Conservation (phyloP, 1,140 invertebrate species). For the Aphidius gifuensis region DNA sequence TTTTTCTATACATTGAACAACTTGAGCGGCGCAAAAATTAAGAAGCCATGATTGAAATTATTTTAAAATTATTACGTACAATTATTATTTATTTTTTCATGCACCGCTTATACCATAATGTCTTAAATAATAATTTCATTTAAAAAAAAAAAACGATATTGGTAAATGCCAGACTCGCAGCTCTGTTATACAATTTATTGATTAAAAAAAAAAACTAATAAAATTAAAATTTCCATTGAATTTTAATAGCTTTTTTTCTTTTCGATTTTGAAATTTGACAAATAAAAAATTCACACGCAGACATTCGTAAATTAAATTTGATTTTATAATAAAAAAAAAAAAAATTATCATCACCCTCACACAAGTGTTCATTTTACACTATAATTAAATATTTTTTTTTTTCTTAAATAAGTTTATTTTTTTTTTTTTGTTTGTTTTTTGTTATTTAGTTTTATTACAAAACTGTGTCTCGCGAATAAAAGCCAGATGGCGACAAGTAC, state of each 20-base stretch:
- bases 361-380: conserved; percentile 56
- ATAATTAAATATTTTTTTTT: conserved; percentile 26
- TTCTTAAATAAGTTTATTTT: conserved; percentile 55
- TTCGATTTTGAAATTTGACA: conserved; percentile 35
- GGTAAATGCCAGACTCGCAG: conserved; percentile 17
- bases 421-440: conserved; percentile 24
- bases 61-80: conserved; percentile 24
- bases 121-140: conserved; percentile 18
- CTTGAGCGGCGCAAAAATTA: conserved; percentile 28
- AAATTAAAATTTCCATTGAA: conserved; percentile 1
- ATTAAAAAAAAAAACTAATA: conserved; percentile 20
- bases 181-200: conserved; percentile 19
- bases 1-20: conserved; percentile 32
- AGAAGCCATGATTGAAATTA: conserved; percentile 19
- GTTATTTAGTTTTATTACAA: conserved; percentile 38
- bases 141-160: conserved; percentile 6
- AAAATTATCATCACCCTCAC: conserved; percentile 40
- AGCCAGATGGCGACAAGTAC: conserved; percentile 51
- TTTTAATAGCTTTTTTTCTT: conserved; percentile 36
- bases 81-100: conserved; percentile 11
- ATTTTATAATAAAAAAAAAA: conserved; percentile 51
- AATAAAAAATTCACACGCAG: conserved; percentile 51
- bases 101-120: conserved; percentile 3
- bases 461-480: conserved; percentile 48
- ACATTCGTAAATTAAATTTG: conserved; percentile 54